These are phyloP conservation scores for Meandrina meandrites DNA, from an alignment of 92 coral and sea anemone species.

Conservation along the genomic window DNA sequence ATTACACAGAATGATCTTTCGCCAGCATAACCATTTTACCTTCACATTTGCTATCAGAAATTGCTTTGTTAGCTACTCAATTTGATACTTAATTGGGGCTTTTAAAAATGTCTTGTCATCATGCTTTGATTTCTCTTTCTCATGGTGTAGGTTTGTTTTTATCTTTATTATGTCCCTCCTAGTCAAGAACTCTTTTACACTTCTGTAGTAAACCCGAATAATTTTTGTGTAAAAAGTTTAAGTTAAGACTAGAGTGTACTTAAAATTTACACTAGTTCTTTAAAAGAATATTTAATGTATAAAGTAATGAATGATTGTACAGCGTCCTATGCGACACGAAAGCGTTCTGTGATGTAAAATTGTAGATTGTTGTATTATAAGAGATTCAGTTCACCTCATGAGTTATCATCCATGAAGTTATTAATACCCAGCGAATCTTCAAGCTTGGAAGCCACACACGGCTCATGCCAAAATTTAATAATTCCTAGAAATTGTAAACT, in stretches of 20 bases:
- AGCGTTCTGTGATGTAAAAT: conserved; percentile 5
- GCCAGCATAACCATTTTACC: background rate
- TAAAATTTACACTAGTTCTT: background rate
- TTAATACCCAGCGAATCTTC: background rate
- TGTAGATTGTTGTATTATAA: background rate
- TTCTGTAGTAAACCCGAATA: too few relatives aligned
- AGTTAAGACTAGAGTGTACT: background rate
- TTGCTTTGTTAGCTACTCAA: too few relatives aligned
- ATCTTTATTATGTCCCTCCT: background rate
- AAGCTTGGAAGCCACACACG: too few relatives aligned
- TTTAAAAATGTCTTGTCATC: background rate
- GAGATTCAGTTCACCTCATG: background rate
- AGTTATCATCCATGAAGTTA: background rate
- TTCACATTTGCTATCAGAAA: background rate
- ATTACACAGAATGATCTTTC: background rate
- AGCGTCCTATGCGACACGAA: background rate
- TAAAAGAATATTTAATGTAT: conserved; percentile 28
- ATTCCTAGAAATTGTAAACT: too few relatives aligned
- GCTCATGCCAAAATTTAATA: too few relatives aligned
- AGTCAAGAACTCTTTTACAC: background rate
- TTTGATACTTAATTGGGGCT: too few relatives aligned
- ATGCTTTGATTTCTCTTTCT: background rate
- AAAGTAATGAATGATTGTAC: background rate
- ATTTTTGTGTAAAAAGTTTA: conserved; percentile 12
- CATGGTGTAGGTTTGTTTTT: background rate